Base-by-base conservation (phyloP, 2,888 invertebrate species). In the Proisotoma minuta region DNA sequence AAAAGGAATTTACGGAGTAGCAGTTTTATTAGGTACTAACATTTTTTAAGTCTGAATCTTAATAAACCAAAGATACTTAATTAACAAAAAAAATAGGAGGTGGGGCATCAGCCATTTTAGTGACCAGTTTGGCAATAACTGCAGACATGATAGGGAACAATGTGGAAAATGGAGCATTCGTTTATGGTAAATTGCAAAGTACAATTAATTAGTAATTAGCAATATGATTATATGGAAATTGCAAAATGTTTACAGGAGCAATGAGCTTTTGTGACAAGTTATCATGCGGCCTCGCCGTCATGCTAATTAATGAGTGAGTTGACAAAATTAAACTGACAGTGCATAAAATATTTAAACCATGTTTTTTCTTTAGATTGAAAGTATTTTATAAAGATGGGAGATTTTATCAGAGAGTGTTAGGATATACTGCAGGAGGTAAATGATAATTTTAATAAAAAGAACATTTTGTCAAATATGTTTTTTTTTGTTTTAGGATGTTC, bases 221-320 rank as follows among this genome's bases (percentile, higher is more conserved):
- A n/a, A n/a, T n/a, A n/a, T n/a, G n/a, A n/a, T n/a, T n/a, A n/a
- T n/a, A n/a, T n/a, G n/a, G n/a, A n/a, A n/a, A n/a, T n/a, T n/a
- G n/a, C n/a, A n/a, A n/a, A n/a, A n/a, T n/a, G n/a, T n/a, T n/a
- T n/a, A n/a, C n/a, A n/a, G 43, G 43, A 43, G 85, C 89, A 39
- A 94, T 96, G 78, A 94, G 94, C 63, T 94, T 96, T 77, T 85
- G 88, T 24, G 95, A 96, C 78, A 96, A 96, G 80, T 80, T 96
- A 2, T 86, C 92, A 40, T 93, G 93, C 67, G 96, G 96, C 1
- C 78, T 88, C 27, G 89, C 88, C 20, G 89, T 95, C n/a, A 84
- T 71, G 48, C 61, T 71, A 26, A 71, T 73, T 2, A 73, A 63
- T 60, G 52, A 49, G 72, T 72, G 68, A 69, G 70, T 63, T 53